Percentiles rank a stretch among this genome's conserved stretches.
These are phyloP conservation scores for Drosophila lutescens DNA, from an alignment of 2,888 invertebrate species.

Conservation along the genomic window DNA sequence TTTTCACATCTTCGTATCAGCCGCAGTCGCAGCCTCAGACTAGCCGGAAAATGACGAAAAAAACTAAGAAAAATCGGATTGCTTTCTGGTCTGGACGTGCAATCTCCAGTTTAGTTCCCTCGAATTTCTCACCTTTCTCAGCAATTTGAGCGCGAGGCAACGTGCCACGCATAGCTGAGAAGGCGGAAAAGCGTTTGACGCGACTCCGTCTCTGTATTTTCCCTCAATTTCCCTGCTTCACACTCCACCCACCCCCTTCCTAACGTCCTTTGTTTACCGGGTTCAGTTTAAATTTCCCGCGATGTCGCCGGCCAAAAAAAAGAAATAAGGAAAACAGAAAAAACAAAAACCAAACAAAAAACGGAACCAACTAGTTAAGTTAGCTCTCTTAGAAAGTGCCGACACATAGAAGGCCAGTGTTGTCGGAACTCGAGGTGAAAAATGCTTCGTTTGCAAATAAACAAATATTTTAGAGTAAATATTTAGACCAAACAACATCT, in stretches of 20 bases:
- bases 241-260: background rate
- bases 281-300: constrained; percentile 39
- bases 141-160: constrained; percentile 55
- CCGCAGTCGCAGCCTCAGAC: constrained; percentile 13
- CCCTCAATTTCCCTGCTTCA: constrained; percentile 33
- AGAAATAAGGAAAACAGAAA: background rate
- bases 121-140: constrained; percentile 44
- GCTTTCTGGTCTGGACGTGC: constrained; percentile 22
- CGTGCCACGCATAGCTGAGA: constrained; percentile 67
- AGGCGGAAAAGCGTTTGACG: constrained; percentile 66
- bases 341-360: constrained; percentile 35
- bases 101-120: constrained; percentile 32
- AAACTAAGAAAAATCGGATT: constrained; percentile 20
- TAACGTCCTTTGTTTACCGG: constrained; percentile 23
- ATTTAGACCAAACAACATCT: background rate
- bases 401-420: constrained; percentile 14
- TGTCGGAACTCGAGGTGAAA: constrained; percentile 9
- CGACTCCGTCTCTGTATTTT: constrained; percentile 52
- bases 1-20: constrained; percentile 33
- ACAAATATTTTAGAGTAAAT: background rate
- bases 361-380: constrained; percentile 59
- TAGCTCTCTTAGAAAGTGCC: constrained; percentile 32
- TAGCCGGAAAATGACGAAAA: constrained; percentile 36
- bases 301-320: constrained; percentile 27
- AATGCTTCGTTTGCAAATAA: background rate